Percentiles rank a stretch among this genome's conserved stretches.
Conservation (phyloP, 2,888 invertebrate species). For the Heteromyza rotundicornis region DNA sequence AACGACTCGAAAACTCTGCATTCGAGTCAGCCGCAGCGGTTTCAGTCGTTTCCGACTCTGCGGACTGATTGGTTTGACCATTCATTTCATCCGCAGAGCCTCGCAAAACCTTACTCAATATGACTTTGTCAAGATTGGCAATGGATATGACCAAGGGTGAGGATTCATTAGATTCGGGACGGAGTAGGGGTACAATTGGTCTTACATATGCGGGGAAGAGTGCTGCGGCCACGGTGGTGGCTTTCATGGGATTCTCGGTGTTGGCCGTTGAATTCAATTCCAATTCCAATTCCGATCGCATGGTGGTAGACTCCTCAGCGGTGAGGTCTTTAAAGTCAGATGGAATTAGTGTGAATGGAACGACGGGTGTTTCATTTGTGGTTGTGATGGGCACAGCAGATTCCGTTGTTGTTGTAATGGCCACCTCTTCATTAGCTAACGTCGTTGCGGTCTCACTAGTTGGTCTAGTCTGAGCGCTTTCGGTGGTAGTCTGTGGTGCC, state of each 20-base stretch:
- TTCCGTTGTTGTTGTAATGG: neutral
- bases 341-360: no score
- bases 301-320: neutral
- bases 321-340: neutral
- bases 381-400: neutral
- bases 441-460: slow-evolving; percentile 13
- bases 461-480: neutral
- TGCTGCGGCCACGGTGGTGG: slow-evolving; percentile 36
- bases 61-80: slow-evolving; percentile 15
- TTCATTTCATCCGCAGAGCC: slow-evolving; percentile 28
- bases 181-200: slow-evolving; percentile 58
- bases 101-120: slow-evolving; percentile 59
- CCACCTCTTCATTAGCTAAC: neutral
- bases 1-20: slow-evolving; percentile 51
- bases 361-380: slow-evolving; percentile 8
- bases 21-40: slow-evolving; percentile 40
- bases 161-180: slow-evolving; percentile 62
- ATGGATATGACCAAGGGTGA: slow-evolving; percentile 62
- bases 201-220: slow-evolving; percentile 52
- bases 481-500: slow-evolving; percentile 1
- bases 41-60: slow-evolving; percentile 16
- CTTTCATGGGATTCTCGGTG: slow-evolving; percentile 23
- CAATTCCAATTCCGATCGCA: no score
- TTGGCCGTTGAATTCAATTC: neutral
- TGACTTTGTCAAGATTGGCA: slow-evolving; percentile 62